phyloP scores from a whole-genome alignment of 2,797 vertebrate genomes.

The Bovichtus diacanthus region DNA sequence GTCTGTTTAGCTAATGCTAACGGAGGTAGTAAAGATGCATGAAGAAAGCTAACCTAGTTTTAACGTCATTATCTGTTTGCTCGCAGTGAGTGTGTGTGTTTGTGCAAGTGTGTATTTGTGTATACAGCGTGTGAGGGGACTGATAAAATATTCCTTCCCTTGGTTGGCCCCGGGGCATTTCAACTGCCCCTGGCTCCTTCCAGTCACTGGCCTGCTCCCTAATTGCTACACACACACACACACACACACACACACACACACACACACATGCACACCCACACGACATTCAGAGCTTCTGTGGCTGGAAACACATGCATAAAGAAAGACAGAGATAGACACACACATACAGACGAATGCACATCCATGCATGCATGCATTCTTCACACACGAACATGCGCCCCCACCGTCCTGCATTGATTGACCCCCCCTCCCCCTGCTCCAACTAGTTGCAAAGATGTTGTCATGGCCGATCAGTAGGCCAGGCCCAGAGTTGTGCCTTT shows the following conservation, averaged over 20 bases:
- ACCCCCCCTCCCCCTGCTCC: constrained; percentile 46
- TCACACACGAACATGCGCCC: constrained; percentile 66
- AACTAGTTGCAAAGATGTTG: constrained; percentile 97
- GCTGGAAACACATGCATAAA: constrained; percentile 85
- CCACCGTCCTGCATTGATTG: constrained; percentile 77
- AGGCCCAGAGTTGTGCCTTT: constrained; percentile 92
- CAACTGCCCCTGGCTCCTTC: constrained; percentile 94
- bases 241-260: constrained; percentile 89
- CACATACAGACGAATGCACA: constrained; percentile 77
- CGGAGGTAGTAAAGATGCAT: constrained; percentile 53
- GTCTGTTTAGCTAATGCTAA: constrained; percentile 75
- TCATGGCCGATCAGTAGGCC: constrained; percentile 95
- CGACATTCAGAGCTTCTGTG: constrained; percentile 90
- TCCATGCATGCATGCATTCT: constrained; percentile 78
- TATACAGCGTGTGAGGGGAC: constrained; percentile 78
- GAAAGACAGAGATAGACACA: constrained; percentile 62
- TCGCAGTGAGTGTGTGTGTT: constrained; percentile 60
- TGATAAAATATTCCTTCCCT: constrained; percentile 87
- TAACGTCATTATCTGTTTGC: constrained; percentile 74
- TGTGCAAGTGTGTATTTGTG: constrained; percentile 74
- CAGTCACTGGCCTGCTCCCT: constrained; percentile 97
- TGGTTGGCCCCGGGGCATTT: constrained; percentile 95
- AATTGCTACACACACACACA: constrained; percentile 95
- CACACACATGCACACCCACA: constrained; percentile 78
- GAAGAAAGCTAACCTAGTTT: constrained; percentile 75